Evolutionary conservation across 2,113 vertebrate genomes (phyloP), one percentile per base, ranked within the genome.

Genomic region (Sinocyclocheilus grahami): DNA sequence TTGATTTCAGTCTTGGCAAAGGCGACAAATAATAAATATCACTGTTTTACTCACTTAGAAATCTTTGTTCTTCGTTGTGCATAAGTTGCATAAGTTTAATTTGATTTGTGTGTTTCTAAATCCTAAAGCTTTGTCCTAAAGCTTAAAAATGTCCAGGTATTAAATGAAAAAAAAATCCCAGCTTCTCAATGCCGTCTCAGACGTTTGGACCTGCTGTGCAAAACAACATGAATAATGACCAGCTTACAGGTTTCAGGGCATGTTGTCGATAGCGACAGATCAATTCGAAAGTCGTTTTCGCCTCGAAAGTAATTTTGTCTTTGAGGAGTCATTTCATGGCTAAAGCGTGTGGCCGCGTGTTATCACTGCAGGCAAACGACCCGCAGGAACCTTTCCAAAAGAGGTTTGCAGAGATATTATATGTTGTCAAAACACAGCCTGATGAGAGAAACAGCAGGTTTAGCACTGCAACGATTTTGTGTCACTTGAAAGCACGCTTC

Each of bases 181-280:
- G 12, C 6, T 53, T 77, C 14, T 77, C 75, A 77, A 30, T 27
- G 42, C 20, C 1, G 22, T 78, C 75, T 55, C 16, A 78, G 77
- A 60, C 18, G 4, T 60, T 60, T 37, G 20, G 18, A 39, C 53
- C 53, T 5, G 53, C 77, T 74, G 71, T 22, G 71, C 18, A 37
- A 74, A 74, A 74, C 71, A 42, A 12, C 37, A 0, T 78, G 77
- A 92, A 92, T 93, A 94, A 94, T 91, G 94, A 90, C 92, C 92
- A 94, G 91, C 91, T 88, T 91, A 83, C 39, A 90, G 91, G 93
- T 92, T 90, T 87, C 20, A 74, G 89, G 86, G 87, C 92, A 87
- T 87, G 88, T 89, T 93, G 53, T 72, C 91, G 86, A 89, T 33
- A 8, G 65, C 83, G 85, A 71, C 60, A 85, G 81, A 86, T 89